These are phyloP conservation scores for Staurois parvus DNA, from an alignment of 2,797 vertebrate species.

Conservation along the genomic window DNA sequence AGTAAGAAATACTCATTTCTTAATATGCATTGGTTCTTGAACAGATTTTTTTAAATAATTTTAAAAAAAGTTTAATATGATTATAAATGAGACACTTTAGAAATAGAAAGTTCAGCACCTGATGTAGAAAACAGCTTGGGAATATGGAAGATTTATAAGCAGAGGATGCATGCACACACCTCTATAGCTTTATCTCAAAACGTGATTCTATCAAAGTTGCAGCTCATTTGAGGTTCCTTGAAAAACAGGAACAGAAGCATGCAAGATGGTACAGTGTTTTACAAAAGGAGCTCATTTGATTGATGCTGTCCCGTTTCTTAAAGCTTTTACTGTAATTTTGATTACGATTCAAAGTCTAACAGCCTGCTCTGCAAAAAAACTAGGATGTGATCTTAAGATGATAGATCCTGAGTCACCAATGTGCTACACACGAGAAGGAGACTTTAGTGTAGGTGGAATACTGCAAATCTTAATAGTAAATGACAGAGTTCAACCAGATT, in stretches of 20 bases:
- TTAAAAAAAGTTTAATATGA: too few relatives aligned
- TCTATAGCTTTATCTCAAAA: background rate
- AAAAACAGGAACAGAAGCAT: background rate
- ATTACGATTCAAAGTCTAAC: background rate
- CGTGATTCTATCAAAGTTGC: too few relatives aligned
- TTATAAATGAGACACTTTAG: too few relatives aligned
- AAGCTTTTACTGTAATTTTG: background rate
- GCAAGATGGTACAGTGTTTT: background rate
- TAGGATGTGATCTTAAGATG: background rate
- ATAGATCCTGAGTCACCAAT: background rate
- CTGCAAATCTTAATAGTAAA: background rate
- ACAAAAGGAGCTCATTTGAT: background rate
- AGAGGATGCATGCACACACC: too few relatives aligned
- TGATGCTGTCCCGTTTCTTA: background rate
- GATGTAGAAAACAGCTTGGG: background rate
- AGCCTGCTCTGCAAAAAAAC: background rate
- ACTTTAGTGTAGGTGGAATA: constrained; percentile 4
- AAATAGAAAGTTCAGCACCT: background rate
- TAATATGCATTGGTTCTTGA: too few relatives aligned
- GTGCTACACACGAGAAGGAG: constrained; percentile 2
- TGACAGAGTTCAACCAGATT: background rate
- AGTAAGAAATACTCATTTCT: too few relatives aligned
- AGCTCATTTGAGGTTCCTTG: background rate
- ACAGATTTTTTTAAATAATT: too few relatives aligned
- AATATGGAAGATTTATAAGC: constrained; percentile 1